Base-by-base conservation (phyloP, 2,113 vertebrate species). In the Sinocyclocheilus maitianheensis region DNA sequence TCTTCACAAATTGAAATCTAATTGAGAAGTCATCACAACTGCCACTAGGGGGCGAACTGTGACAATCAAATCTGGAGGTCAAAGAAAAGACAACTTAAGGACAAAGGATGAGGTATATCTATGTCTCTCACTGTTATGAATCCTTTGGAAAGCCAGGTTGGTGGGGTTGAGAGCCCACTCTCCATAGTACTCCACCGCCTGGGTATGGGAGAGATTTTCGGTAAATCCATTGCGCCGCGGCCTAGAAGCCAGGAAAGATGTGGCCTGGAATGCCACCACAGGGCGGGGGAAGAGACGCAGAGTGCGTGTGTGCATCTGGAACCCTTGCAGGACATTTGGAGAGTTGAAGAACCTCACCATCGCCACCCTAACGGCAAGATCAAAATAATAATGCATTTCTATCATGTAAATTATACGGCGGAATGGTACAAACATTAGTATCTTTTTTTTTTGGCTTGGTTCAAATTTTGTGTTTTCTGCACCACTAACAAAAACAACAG, bases 311-410 rank as follows among this genome's bases (percentile, higher is more conserved):
- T 99, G 98, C 95, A 97, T 96, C 94, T 99, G 97, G 93, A 99
- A 99, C 43, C 97, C 97, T 89, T 98, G 97, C 74, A 99, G 95
- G 90, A 99, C 97, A n/a, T 99, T 99, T 37, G 97, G 95, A 0
- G 98, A 99, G 93, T 99, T 99, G 96, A 99, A 99, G 93, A 99
- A 99, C 60, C 98, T 95, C 71, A 99, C 98, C 97, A 99, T 99
- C 90, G 98, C 98, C 88, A 99, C 98, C 93, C 98, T 99, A 37
- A 88, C 10, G 53, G n/a, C 16, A 74, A 24, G 74, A 74, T 30
- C 24, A 58, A 86, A 48, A 48, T 12, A 75, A 48, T 1, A 22
- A 3, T 24, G 65, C 60, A 51, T 43, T 37, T n/a, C 30, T 55
- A 55, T 18, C 5, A 18, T 5, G 14, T 48, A 34, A 34, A 34